Percentiles rank a stretch among this genome's conserved stretches.
Evolutionary conservation across 1,140 invertebrate species (phyloP).

Genomic region (Fopius arisanus): DNA sequence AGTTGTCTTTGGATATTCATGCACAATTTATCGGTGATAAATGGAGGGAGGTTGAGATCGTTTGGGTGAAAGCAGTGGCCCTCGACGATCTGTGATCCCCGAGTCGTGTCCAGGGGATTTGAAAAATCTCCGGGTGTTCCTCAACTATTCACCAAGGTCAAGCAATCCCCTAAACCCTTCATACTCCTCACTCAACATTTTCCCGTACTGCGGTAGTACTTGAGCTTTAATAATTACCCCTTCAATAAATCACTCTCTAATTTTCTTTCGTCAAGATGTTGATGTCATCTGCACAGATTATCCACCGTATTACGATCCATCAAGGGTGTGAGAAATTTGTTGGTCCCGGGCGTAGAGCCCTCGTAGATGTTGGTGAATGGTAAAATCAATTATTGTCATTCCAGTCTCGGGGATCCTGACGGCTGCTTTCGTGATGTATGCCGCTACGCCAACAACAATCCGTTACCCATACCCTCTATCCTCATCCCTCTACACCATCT

Average conservation of each 20-base stretch:
- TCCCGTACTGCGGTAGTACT: too few species aligned
- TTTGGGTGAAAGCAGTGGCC: slow-evolving; percentile 7
- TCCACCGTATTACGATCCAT: neutral
- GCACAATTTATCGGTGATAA: too few species aligned
- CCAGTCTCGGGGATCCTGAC: slow-evolving; percentile 54
- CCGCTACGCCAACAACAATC: slow-evolving; percentile 57
- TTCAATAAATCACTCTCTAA: neutral
- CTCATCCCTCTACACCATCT: slow-evolving; percentile 6
- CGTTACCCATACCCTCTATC: slow-evolving; percentile 44
- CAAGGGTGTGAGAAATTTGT: neutral
- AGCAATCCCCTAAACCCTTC: neutral
- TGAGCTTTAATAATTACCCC: neutral
- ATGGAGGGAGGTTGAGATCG: too few species aligned
- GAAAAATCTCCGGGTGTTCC: slow-evolving; percentile 14
- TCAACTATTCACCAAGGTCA: neutral
- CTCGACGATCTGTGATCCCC: slow-evolving; percentile 18
- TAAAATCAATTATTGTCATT: slow-evolving; percentile 64
- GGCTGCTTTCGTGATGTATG: slow-evolving; percentile 57
- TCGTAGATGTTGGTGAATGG: slow-evolving; percentile 40
- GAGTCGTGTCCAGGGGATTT: slow-evolving; percentile 3
- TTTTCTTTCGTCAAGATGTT: neutral
- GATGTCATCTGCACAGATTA: neutral
- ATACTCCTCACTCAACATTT: too few species aligned
- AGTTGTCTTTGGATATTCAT: too few species aligned
- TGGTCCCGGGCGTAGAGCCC: neutral